Evolutionary conservation across 1,140 invertebrate genomes (phyloP).

Genomic region (Zeugodacus cucurbitae): DNA sequence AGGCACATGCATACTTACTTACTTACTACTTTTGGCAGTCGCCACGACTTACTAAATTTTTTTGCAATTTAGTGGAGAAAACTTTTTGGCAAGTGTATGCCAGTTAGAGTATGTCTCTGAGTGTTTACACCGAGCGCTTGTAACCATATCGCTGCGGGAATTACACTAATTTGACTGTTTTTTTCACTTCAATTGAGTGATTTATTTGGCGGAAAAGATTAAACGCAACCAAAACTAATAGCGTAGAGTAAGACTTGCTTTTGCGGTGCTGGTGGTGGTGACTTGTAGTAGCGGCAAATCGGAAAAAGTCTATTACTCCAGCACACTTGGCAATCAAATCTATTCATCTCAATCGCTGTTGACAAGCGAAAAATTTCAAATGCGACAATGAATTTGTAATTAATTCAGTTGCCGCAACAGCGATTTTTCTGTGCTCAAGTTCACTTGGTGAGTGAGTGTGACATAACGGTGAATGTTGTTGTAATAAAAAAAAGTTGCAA

Average conservation of each 20-base stretch:
- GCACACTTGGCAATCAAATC: not conserved
- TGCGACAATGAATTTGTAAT: conserved; percentile 64
- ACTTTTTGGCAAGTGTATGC: not conserved
- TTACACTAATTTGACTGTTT: conserved; percentile 42
- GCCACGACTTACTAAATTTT: conserved; percentile 2
- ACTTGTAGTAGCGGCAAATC: not conserved
- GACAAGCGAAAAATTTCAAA: conserved; percentile 39
- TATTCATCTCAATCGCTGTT: conserved; percentile 28
- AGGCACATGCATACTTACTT: not conserved
- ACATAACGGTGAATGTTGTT: not conserved
- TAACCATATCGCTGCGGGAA: conserved; percentile 38
- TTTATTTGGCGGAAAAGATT: conserved; percentile 66
- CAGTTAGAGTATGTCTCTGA: not conserved
- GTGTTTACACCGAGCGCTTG: not conserved
- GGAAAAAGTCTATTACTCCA: not conserved
- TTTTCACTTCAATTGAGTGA: conserved; percentile 58
- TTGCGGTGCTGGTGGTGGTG: not conserved
- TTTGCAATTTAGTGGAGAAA: not conserved
- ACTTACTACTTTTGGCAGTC: conserved; percentile 3
- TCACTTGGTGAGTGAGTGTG: not conserved
- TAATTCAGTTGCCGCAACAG: conserved; percentile 51
- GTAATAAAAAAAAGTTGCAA: not conserved
- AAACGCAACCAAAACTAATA: conserved; percentile 45
- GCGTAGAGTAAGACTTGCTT: not conserved
- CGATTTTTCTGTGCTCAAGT: not conserved